Evolutionary conservation across 2,888 invertebrate species (phyloP).

Genomic region (Venusia cambrica): DNA sequence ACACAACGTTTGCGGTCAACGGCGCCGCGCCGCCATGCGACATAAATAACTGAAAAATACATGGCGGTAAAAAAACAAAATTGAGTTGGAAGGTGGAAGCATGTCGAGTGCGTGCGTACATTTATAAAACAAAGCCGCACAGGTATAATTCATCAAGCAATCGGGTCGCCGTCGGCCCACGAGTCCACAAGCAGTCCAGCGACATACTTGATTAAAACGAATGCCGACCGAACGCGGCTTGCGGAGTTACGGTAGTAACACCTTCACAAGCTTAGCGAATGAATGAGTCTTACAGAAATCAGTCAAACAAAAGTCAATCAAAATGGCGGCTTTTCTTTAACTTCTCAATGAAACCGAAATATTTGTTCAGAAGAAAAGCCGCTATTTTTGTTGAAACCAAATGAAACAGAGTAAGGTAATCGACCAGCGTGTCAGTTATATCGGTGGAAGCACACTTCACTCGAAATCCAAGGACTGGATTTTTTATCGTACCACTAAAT

Average conservation of each 20-base stretch:
- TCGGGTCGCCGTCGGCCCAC: slow-evolving; percentile 36
- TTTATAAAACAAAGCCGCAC: slow-evolving; percentile 29
- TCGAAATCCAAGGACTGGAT: no score
- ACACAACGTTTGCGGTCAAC: slow-evolving; percentile 14
- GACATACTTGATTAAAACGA: slow-evolving; percentile 60
- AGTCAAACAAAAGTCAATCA: no score
- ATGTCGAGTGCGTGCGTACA: slow-evolving; percentile 19
- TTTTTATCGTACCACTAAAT: no score
- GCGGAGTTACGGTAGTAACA: slow-evolving; percentile 1
- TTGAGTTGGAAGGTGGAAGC: slow-evolving; percentile 5
- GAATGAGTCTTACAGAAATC: slow-evolving; percentile 1
- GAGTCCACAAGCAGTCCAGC: slow-evolving; percentile 17
- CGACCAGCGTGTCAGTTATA: no score
- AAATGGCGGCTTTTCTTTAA: no score
- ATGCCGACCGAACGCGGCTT: slow-evolving; percentile 35
- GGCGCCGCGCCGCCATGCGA: not conserved
- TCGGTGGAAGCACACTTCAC: no score
- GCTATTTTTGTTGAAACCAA: no score
- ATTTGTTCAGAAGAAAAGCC: no score
- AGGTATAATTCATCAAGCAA: slow-evolving; percentile 52
- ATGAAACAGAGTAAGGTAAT: no score
- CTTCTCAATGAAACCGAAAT: no score
- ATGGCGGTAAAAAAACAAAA: slow-evolving; percentile 15
- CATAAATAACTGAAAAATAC: slow-evolving; percentile 6
- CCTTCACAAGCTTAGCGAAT: slow-evolving; percentile 5